Conservation (phyloP, 1,140 invertebrate species). For the Eueides isabella region DNA sequence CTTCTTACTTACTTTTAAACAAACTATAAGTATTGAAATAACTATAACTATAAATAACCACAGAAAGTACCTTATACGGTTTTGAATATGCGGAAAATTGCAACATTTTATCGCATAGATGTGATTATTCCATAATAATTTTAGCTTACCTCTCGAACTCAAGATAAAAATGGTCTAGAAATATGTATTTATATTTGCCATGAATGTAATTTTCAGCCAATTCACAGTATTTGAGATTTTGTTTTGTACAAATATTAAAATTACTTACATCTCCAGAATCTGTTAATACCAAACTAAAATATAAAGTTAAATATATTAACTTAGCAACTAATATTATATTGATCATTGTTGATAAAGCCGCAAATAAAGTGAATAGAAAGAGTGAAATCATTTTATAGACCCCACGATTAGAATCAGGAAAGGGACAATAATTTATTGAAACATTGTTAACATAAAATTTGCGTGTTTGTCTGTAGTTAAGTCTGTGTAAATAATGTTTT, state of each 20-base stretch:
- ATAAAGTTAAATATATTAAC: neutral
- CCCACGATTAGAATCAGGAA: neutral
- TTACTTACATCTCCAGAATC: constrained; percentile 2
- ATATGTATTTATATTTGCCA: too few relatives aligned
- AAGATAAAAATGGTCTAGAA: too few relatives aligned
- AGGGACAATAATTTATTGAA: neutral
- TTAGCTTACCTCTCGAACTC: too few relatives aligned
- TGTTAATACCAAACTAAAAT: neutral
- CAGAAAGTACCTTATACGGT: too few relatives aligned
- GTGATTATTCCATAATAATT: too few relatives aligned
- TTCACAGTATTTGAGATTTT: neutral
- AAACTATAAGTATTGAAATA: too few relatives aligned
- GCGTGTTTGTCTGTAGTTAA: neutral
- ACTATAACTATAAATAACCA: too few relatives aligned
- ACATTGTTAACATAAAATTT: neutral
- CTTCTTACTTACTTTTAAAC: too few relatives aligned
- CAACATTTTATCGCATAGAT: too few relatives aligned
- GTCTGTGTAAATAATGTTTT: neutral
- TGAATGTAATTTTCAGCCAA: too few relatives aligned
- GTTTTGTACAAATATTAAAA: neutral
- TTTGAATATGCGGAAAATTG: too few relatives aligned
- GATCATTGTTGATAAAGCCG: neutral
- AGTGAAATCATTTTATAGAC: neutral
- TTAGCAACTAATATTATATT: neutral
- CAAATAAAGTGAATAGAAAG: neutral